phyloP scores from a whole-genome alignment of 2,888 invertebrate genomes.

The Ectemnius cavifrons region DNA sequence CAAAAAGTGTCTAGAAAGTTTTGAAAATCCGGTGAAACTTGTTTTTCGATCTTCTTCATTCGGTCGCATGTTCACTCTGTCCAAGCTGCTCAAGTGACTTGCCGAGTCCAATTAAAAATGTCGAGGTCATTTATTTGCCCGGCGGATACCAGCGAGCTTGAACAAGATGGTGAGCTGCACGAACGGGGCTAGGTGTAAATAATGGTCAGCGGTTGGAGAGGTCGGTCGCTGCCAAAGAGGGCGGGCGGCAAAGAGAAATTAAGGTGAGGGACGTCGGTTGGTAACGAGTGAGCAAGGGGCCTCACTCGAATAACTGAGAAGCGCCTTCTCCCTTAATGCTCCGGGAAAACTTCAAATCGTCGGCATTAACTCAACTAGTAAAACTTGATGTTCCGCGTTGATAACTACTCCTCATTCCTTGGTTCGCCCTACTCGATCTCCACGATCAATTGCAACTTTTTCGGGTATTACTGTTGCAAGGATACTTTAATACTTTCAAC shows the following conservation, averaged over 20 bases:
- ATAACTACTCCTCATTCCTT: not conserved
- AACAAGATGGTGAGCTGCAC: slow-evolving; percentile 29
- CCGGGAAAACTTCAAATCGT: not conserved
- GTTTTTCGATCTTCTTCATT: slow-evolving; percentile 41
- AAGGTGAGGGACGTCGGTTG: slow-evolving; percentile 46
- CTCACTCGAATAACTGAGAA: slow-evolving; percentile 24
- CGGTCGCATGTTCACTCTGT: slow-evolving; percentile 49
- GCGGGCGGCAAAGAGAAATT: slow-evolving; percentile 56
- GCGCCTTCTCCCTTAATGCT: not conserved
- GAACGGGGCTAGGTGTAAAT: slow-evolving; percentile 58
- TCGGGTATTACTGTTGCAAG: not conserved
- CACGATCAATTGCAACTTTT: slow-evolving; percentile 20
- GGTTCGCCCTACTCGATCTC: slow-evolving; percentile 21
- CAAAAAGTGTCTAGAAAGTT: not conserved
- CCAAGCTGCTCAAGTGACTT: slow-evolving; percentile 31
- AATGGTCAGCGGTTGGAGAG: slow-evolving; percentile 64
- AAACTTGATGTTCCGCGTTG: too few relatives aligned
- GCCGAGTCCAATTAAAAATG: slow-evolving; percentile 65
- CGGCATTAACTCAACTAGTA: too few relatives aligned
- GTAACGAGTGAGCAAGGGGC: slow-evolving; percentile 55
- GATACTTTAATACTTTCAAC: not conserved
- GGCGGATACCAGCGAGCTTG: slow-evolving; percentile 60
- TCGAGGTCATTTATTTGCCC: slow-evolving; percentile 64
- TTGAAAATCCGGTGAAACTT: not conserved
- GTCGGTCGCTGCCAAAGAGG: slow-evolving; percentile 52